Percentiles rank a stretch among this genome's conserved stretches.
Evolutionary conservation across 1,140 invertebrate genomes (phyloP).

Genomic region (Ceratitis capitata): DNA sequence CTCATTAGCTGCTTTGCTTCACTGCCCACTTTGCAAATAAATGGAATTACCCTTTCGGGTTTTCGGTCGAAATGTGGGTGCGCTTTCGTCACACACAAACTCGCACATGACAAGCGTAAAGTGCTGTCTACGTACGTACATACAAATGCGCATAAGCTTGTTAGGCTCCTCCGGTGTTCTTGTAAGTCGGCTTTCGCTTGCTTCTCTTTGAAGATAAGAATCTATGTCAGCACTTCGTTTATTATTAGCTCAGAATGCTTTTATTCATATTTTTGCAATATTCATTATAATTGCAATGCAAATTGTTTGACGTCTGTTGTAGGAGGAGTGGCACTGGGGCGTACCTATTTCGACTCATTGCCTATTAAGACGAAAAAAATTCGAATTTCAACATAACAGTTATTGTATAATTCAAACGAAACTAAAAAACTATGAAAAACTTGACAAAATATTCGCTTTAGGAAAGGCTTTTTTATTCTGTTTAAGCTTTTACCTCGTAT

Average conservation of each 20-base stretch:
- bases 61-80: conserved; percentile 18
- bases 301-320: background rate
- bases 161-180: background rate
- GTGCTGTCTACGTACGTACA: background rate
- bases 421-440: background rate
- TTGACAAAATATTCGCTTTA: background rate
- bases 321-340: background rate
- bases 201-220: conserved; percentile 49
- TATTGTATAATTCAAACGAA: background rate
- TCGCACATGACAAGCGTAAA: conserved; percentile 26
- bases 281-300: background rate
- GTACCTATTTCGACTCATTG: too few relatives aligned
- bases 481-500: too few relatives aligned
- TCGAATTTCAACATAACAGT: too few relatives aligned
- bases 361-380: too few relatives aligned
- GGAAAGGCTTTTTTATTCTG: background rate
- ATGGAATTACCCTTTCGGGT: background rate
- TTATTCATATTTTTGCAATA: background rate
- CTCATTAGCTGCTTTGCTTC: conserved; percentile 19
- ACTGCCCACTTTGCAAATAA: background rate
- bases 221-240: conserved; percentile 64
- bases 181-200: background rate
- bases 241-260: conserved; percentile 3
- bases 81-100: conserved; percentile 16
- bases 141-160: conserved; percentile 21